Evolutionary conservation across 2,113 vertebrate genomes (phyloP).

Genomic region (Bubo scandiacus): DNA sequence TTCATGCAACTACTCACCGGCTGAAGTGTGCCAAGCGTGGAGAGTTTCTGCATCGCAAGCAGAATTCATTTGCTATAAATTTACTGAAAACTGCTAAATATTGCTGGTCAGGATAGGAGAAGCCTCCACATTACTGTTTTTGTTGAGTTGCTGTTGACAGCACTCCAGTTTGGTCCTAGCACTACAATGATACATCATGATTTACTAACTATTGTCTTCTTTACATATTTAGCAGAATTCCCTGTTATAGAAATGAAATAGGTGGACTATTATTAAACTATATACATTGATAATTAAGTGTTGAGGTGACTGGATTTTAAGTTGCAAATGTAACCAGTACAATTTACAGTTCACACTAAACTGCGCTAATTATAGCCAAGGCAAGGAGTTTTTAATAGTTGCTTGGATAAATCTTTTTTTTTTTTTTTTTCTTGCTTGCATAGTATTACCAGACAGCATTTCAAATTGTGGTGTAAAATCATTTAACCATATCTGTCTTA

Average conservation of each 20-base stretch:
- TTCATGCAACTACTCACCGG: not conserved
- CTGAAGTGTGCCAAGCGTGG: not conserved
- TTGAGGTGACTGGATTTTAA: not conserved
- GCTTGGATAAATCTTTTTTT: not conserved
- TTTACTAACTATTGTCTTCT: not conserved
- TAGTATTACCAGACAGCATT: not conserved
- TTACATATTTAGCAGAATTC: not conserved
- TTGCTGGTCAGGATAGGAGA: not conserved
- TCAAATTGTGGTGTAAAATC: not conserved
- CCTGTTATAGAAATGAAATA: not conserved
- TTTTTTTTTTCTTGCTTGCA: not conserved
- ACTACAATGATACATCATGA: not conserved
- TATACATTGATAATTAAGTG: not conserved
- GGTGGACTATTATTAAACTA: not conserved
- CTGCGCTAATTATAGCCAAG: slow-evolving; percentile 6
- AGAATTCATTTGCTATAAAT: not conserved
- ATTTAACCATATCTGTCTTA: not conserved
- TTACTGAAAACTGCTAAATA: not conserved
- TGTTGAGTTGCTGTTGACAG: not conserved
- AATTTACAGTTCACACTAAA: not conserved
- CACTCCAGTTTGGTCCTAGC: not conserved
- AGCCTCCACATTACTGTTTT: not conserved
- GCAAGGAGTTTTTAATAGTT: slow-evolving; percentile 18
- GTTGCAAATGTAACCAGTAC: not conserved
- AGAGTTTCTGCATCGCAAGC: not conserved